phyloP scores from a whole-genome alignment of 2,113 vertebrate species.

The Erinaceus europaeus region DNA sequence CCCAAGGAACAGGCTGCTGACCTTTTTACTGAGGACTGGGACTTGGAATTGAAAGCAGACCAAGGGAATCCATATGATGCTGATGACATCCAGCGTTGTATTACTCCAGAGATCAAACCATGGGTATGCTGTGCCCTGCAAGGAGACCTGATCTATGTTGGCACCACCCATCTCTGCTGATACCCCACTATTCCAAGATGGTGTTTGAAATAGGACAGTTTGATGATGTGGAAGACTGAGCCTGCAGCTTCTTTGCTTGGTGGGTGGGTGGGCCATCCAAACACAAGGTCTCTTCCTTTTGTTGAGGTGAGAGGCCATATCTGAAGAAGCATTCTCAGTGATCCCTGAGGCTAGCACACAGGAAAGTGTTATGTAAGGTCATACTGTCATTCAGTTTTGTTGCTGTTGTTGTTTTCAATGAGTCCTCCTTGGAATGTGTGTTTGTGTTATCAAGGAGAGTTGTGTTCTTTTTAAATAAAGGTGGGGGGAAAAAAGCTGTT shows the following conservation, averaged over 20 bases:
- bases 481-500: neutral
- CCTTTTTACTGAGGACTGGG: conserved; percentile 80
- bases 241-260: neutral
- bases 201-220: conserved; percentile 81
- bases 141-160: conserved; percentile 80
- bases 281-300: neutral
- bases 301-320: conserved; percentile 39
- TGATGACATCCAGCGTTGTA: conserved; percentile 76
- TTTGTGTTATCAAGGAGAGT: conserved; percentile 4
- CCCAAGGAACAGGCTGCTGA: conserved; percentile 31
- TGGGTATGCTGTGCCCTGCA: conserved; percentile 65
- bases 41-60: conserved; percentile 79
- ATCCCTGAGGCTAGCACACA: neutral
- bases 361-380: neutral
- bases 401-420: neutral
- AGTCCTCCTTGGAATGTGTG: neutral
- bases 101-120: conserved; percentile 76
- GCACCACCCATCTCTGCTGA: conserved; percentile 76
- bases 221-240: conserved; percentile 84
- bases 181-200: conserved; percentile 69
- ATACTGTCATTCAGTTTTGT: neutral
- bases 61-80: conserved; percentile 78
- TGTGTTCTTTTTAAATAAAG: conserved; percentile 74
- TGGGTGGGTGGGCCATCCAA: neutral
- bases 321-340: neutral